Conservation (phyloP, 2,113 vertebrate species). For the Orcinus orca region DNA sequence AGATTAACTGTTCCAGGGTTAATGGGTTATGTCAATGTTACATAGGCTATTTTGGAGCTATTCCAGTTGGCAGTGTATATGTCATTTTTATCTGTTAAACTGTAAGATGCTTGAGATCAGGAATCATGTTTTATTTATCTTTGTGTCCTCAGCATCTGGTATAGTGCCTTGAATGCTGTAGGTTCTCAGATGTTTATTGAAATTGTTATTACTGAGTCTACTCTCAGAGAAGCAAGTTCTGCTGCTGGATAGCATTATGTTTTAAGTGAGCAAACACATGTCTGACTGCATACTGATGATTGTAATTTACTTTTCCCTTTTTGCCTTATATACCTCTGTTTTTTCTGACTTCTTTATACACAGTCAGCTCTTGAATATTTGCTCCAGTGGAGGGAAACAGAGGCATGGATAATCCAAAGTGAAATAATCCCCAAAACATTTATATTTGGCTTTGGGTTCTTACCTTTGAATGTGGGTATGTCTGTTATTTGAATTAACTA, state of each 20-base stretch:
- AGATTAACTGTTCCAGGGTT: neutral
- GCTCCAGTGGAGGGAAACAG: slow-evolving; percentile 78
- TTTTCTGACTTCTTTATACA: slow-evolving; percentile 77
- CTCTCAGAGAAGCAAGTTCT: slow-evolving; percentile 57
- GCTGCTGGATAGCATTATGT: slow-evolving; percentile 67
- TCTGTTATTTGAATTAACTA: slow-evolving; percentile 77
- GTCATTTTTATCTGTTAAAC: neutral
- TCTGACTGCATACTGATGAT: slow-evolving; percentile 72
- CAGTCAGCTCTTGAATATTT: slow-evolving; percentile 80
- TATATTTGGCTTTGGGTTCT: slow-evolving; percentile 79
- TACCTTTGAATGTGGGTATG: slow-evolving; percentile 79
- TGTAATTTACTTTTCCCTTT: slow-evolving; percentile 69
- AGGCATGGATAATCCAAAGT: slow-evolving; percentile 78
- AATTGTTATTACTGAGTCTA: slow-evolving; percentile 43
- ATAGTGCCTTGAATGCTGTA: slow-evolving; percentile 32
- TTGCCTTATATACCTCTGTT: slow-evolving; percentile 77
- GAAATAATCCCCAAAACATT: slow-evolving; percentile 76
- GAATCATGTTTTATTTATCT: slow-evolving; percentile 49
- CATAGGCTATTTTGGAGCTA: neutral
- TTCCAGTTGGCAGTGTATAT: neutral
- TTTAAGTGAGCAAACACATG: slow-evolving; percentile 67
- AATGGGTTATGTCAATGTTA: slow-evolving; percentile 1
- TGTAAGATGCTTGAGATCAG: slow-evolving; percentile 5
- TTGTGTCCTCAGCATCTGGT: slow-evolving; percentile 29
- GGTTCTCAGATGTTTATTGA: slow-evolving; percentile 47